Evolutionary conservation across 2,113 vertebrate genomes (phyloP), one percentile per base, ranked within the genome.

Genomic region (Platichthys stellatus): DNA sequence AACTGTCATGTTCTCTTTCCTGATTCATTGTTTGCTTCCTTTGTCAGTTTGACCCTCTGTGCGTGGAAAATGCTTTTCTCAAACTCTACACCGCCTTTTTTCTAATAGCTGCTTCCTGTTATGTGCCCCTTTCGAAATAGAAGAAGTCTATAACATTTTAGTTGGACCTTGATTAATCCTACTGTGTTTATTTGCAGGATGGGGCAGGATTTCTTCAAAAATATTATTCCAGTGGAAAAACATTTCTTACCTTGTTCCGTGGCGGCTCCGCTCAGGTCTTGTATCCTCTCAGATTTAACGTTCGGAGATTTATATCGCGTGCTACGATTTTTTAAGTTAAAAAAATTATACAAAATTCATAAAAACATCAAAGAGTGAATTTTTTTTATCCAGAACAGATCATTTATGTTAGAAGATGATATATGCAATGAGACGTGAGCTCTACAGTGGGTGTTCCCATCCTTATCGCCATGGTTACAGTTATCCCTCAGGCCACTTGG

Each of bases 401-500:
- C 0, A 31, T 31, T 31, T 31, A 7, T 31, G 3, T 38, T 15
- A 47, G 45, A 47, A 47, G 45, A 47, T 17, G 45, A 47, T 47
- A 17, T 47, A 7, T 51, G 6, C 31, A 31, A 31, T 31, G 9
- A 26, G n/a, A 28, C 21, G 21, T 40, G 23, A 9, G 18, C 28
- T 15, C 14, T 18, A 2, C 12, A 62, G 53, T 31, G 7, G 14
- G 15, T 76, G 47, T 80, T 82, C n/a, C 60, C 9, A 12, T 89
- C 89, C 88, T 87, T 92, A 88, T 83, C 62, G 1, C 24, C 21
- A 68, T 49, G 65, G 2, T 49, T 38, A 4, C 89, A 97, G 96
- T 84, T 98, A 98, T 78, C 97, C 97, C 10, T 97, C 97, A 65
- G 96, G 97, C 78, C 93, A 94, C 0, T 65, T 97, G 84, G 97